These are phyloP conservation scores for Phrynocephalus vlangalii DNA, from an alignment of 2,797 vertebrate species.

Conservation along the genomic window DNA sequence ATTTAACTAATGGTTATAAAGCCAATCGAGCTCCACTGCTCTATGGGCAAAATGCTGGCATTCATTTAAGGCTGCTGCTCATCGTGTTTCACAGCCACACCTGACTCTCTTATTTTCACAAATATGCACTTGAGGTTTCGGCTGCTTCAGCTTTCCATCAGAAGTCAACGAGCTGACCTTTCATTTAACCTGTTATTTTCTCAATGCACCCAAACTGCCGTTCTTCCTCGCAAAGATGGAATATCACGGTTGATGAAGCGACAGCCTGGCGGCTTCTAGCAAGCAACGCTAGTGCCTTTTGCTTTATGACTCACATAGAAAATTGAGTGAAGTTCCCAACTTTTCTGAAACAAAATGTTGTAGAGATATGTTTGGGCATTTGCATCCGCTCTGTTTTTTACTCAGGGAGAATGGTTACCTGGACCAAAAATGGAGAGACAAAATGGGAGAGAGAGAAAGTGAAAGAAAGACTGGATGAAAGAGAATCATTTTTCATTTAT, in stretches of 20 bases:
- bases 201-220: not conserved
- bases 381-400: not conserved
- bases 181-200: not conserved
- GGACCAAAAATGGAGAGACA: not conserved
- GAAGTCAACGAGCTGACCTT: not conserved
- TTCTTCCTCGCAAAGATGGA: not conserved
- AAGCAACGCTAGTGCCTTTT: not conserved
- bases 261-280: too few species aligned
- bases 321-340: not conserved
- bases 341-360: not conserved
- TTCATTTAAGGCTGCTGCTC: not conserved
- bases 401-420: not conserved
- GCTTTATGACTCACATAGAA: not conserved
- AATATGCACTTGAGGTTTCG: not conserved
- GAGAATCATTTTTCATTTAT: not conserved
- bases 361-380: not conserved
- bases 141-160: not conserved
- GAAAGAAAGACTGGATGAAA: not conserved
- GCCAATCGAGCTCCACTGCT: not conserved
- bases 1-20: not conserved
- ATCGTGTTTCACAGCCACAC: slow-evolving; percentile 15
- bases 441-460: not conserved
- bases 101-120: not conserved
- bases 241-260: not conserved
- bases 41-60: not conserved